These are phyloP conservation scores for Spinus olivaceus DNA, from an alignment of 2,797 vertebrate species.

Conservation along the genomic window DNA sequence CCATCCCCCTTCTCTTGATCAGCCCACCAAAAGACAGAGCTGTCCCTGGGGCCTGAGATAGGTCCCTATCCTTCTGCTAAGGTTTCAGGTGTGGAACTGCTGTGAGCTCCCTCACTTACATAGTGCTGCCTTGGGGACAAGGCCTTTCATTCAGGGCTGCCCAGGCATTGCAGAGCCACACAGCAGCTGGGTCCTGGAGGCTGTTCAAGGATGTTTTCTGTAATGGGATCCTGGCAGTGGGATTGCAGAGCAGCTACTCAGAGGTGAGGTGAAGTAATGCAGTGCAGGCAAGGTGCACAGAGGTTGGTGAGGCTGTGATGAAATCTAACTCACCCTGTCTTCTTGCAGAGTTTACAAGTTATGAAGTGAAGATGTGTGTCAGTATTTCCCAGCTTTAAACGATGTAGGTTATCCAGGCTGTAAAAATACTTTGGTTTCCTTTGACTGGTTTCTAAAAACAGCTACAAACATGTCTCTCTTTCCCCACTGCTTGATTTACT, in stretches of 20 bases:
- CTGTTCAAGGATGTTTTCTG: neutral
- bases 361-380: neutral
- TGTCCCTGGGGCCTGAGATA: neutral
- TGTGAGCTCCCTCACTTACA: neutral
- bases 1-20: neutral
- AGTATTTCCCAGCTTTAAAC: neutral
- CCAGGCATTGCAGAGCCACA: neutral
- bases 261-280: neutral
- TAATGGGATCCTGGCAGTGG: neutral
- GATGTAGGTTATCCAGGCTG: neutral
- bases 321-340: neutral
- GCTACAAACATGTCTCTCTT: neutral
- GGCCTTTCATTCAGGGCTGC: neutral
- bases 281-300: neutral
- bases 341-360: neutral
- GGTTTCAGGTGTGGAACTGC: neutral
- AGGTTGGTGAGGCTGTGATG: neutral
- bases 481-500: neutral
- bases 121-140: neutral
- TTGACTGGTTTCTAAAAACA: neutral
- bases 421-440: neutral
- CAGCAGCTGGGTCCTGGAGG: neutral
- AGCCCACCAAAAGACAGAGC: neutral
- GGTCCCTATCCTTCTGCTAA: neutral
- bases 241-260: neutral